Evolutionary conservation across 1,140 invertebrate species (phyloP), one percentile per base, ranked within the genome.

Genomic region (Anastatus disparis): DNA sequence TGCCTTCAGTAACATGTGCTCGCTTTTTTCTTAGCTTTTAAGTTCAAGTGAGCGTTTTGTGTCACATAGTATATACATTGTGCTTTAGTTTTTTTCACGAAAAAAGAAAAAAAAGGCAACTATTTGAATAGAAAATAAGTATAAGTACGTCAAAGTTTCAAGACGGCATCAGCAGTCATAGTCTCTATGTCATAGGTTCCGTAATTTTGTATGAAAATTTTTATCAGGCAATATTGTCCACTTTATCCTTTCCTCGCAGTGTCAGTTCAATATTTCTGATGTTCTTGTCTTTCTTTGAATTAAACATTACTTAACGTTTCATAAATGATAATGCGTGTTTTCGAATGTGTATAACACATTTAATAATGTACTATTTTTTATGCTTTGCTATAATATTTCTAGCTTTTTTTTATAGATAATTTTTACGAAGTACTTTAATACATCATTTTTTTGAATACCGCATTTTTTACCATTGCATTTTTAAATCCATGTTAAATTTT

Each of bases 401-500:
- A 72, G 22, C 31, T 52, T 61, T n/a, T n/a, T 56, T 52, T 53
- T 67, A 67, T 55, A 55, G 38, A 72, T 71, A 70, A 15, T 61
- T 66, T 63, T 40, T 65, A 71, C 22, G 61, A 58, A 70, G 40
- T 70, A 65, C 17, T 61, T 71, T 52, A 46, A 52, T 53, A 55
- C 56, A 70, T 69, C 44, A 29, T 73, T 56, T 42, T 74, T 56
- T 48, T 74, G 65, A 74, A 71, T 75, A 61, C 69, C 58, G 48
- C 63, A 53, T 74, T 44, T 71, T 56, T 53, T 69, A 77, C 66
- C 56, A 71, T 77, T n/a, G n/a, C n/a, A n/a, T n/a, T n/a, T n/a
- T 6, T 10, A 35, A 35, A 4, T 80, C 77, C 77, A 80, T 72
- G 75, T 78, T 77, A 72, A 81, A 80, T 77, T 79, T 77, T 62